Conservation (phyloP, 1,140 invertebrate genomes). For the Holcopasites calliopsidis region DNA sequence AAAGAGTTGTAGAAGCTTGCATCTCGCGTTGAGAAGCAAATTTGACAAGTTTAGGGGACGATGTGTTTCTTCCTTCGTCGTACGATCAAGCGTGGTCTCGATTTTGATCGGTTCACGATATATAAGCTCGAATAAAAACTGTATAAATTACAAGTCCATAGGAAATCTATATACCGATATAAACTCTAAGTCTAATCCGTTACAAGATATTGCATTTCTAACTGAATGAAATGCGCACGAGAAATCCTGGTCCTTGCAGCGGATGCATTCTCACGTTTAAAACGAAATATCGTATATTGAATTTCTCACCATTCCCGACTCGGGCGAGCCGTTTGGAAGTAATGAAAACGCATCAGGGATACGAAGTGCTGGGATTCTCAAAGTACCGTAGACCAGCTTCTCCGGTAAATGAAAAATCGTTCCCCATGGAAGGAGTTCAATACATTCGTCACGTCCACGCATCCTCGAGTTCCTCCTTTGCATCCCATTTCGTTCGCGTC, state of each 20-base stretch:
- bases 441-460: neutral
- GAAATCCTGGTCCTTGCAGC: neutral
- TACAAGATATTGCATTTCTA: conserved; percentile 36
- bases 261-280: neutral
- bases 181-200: conserved; percentile 33
- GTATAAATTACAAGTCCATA: conserved; percentile 16
- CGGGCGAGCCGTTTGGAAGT: no score
- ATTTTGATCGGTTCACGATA: neutral
- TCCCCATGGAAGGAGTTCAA: neutral
- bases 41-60: no score
- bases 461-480: neutral
- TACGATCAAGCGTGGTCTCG: neutral
- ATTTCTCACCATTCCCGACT: no score
- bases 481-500: conserved; percentile 12
- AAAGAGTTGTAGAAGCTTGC: conserved; percentile 13
- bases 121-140: neutral
- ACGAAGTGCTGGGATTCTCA: no score
- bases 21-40: no score
- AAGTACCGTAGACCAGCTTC: no score
- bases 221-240: conserved; percentile 35
- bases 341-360: no score
- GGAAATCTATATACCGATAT: conserved; percentile 27
- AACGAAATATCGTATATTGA: no score
- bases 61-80: neutral
- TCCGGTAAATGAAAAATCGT: neutral